Evolutionary conservation across 2,113 vertebrate species (phyloP).

Genomic region (Apus apus): DNA sequence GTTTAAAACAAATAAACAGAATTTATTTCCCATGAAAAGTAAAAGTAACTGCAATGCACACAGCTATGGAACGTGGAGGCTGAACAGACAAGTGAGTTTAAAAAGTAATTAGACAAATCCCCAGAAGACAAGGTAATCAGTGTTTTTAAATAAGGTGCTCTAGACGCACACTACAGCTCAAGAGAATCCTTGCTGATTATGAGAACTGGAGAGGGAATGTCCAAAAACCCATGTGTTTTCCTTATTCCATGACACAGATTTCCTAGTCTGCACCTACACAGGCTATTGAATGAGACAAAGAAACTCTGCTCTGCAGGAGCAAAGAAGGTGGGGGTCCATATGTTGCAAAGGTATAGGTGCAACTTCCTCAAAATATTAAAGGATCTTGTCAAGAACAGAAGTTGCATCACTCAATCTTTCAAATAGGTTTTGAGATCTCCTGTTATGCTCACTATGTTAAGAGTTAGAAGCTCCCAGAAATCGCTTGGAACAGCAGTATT

Average conservation of each 20-base stretch:
- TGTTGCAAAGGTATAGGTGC: not conserved
- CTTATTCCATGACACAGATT: not conserved
- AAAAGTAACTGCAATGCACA: not conserved
- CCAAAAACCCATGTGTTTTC: not conserved
- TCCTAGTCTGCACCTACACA: not conserved
- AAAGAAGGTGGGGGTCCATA: rapidly evolving
- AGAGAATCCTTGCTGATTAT: not conserved
- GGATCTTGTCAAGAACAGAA: not conserved
- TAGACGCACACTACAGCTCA: not conserved
- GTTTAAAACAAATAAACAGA: not conserved
- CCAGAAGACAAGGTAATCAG: not conserved
- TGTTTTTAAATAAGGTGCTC: not conserved
- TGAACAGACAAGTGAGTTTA: not conserved
- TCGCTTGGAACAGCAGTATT: not conserved
- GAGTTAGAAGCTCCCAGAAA: not conserved
- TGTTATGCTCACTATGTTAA: not conserved
- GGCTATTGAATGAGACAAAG: not conserved
- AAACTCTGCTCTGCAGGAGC: not conserved
- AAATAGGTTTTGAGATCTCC: not conserved
- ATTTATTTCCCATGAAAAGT: not conserved
- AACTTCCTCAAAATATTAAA: not conserved
- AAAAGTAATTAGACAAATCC: not conserved
- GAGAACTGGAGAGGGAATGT: not conserved
- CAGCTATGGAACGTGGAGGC: not conserved
- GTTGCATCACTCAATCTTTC: not conserved